These are phyloP conservation scores for Tachina grossa DNA, from an alignment of 2,888 invertebrate species.

Conservation along the genomic window DNA sequence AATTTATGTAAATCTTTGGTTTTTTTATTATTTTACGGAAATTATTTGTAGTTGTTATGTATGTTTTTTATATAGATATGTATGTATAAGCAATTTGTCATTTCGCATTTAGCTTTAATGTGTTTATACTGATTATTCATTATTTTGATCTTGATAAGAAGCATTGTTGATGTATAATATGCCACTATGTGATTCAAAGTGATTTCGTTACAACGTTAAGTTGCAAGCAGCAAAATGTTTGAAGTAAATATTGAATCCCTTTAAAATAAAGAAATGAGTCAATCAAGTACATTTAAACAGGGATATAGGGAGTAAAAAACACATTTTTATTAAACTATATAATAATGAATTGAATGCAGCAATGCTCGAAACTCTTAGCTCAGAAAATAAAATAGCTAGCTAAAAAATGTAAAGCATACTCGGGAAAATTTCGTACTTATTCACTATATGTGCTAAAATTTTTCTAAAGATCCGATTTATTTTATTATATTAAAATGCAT, in stretches of 20 bases:
- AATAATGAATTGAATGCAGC: too few species aligned
- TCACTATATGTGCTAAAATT: too few species aligned
- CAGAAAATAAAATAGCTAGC: too few species aligned
- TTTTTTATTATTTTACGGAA: constrained; percentile 70
- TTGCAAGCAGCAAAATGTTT: neutral
- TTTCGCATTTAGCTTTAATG: constrained; percentile 55
- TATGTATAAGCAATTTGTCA: constrained; percentile 76
- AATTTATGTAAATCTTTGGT: constrained; percentile 20
- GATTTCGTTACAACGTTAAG: neutral
- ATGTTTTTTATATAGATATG: constrained; percentile 72
- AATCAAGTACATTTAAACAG: too few species aligned
- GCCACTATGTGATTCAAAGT: constrained; percentile 49
- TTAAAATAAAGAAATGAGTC: too few species aligned
- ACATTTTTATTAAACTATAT: too few species aligned
- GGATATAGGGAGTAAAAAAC: too few species aligned
- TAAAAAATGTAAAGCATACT: too few species aligned
- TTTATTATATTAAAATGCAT: too few species aligned
- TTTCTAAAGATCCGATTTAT: too few species aligned
- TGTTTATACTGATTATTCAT: neutral
- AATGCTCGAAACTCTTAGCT: too few species aligned
- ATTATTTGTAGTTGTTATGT: constrained; percentile 75
- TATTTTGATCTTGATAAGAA: constrained; percentile 42
- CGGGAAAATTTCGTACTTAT: too few species aligned
- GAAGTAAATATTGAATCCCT: neutral
- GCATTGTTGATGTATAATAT: constrained; percentile 57